Evolutionary conservation across 2,113 vertebrate genomes (phyloP).

Genomic region (Siphamia tubifer): DNA sequence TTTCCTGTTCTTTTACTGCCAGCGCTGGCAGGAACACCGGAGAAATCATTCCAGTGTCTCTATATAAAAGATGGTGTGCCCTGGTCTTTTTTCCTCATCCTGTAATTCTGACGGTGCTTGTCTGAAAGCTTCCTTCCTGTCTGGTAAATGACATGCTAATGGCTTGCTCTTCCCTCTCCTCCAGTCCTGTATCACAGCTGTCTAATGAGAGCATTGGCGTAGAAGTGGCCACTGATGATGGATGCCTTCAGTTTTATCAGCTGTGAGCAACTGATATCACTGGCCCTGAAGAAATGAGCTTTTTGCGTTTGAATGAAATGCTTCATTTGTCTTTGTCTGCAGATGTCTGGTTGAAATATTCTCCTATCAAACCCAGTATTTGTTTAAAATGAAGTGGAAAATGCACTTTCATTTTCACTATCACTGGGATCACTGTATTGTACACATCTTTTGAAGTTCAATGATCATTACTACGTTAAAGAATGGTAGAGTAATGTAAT

Average conservation of each 20-base stretch:
- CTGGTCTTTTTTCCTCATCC: constrained; percentile 46
- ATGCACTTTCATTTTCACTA: background rate
- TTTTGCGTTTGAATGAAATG: constrained; percentile 15
- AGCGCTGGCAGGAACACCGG: constrained; percentile 9
- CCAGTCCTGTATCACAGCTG: constrained; percentile 65
- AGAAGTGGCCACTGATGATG: constrained; percentile 63
- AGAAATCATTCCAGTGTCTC: constrained; percentile 23
- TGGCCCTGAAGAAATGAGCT: constrained; percentile 2
- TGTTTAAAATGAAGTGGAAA: background rate
- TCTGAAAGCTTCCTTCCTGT: constrained; percentile 78
- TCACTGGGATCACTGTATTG: too few relatives aligned
- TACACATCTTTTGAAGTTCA: background rate
- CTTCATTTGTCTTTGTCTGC: constrained; percentile 18
- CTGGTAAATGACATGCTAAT: constrained; percentile 70
- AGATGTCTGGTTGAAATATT: background rate
- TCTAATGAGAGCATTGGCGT: constrained; percentile 62
- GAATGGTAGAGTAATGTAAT: too few relatives aligned
- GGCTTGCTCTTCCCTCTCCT: constrained; percentile 42
- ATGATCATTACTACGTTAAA: too few relatives aligned
- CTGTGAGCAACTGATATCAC: constrained; percentile 37
- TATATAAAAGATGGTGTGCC: constrained; percentile 30
- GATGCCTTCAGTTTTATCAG: constrained; percentile 60
- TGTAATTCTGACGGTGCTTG: constrained; percentile 52
- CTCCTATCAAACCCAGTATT: background rate
- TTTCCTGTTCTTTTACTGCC: background rate